Conservation (phyloP, 64 coral and sea anemone genomes). For the Montipora capricornis region DNA sequence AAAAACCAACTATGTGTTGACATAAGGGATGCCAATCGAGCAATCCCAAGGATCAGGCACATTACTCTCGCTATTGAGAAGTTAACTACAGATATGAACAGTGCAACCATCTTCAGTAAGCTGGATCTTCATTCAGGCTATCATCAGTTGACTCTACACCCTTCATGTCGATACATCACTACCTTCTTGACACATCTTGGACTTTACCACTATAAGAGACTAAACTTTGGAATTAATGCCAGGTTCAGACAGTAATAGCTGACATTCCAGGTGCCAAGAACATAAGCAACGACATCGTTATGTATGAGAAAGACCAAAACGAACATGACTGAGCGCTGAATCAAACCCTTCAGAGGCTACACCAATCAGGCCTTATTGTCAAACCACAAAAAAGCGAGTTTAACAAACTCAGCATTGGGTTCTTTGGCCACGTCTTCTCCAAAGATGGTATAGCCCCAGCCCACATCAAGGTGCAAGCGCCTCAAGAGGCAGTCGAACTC, state of each 20-base stretch:
- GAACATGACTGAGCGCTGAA: background rate
- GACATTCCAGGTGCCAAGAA: background rate
- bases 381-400: background rate
- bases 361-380: background rate
- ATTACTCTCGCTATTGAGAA: background rate
- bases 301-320: background rate
- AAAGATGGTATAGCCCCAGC: no score
- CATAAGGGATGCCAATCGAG: background rate
- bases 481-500: no score
- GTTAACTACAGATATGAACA: background rate
- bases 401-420: no score
- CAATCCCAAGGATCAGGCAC: no score
- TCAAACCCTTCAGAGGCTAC: background rate
- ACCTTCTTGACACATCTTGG: constrained; percentile 54
- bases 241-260: constrained; percentile 23
- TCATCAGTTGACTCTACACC: constrained; percentile 46
- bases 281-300: background rate
- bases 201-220: constrained; percentile 25
- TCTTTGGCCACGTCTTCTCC: no score
- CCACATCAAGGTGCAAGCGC: no score
- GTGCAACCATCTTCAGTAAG: no score
- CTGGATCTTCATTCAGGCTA: background rate
- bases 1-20: background rate
- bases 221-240: constrained; percentile 20
- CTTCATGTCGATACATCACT: constrained; percentile 33